Evolutionary conservation across 2,113 vertebrate genomes (phyloP).

Genomic region (Potamarius usumacintae): DNA sequence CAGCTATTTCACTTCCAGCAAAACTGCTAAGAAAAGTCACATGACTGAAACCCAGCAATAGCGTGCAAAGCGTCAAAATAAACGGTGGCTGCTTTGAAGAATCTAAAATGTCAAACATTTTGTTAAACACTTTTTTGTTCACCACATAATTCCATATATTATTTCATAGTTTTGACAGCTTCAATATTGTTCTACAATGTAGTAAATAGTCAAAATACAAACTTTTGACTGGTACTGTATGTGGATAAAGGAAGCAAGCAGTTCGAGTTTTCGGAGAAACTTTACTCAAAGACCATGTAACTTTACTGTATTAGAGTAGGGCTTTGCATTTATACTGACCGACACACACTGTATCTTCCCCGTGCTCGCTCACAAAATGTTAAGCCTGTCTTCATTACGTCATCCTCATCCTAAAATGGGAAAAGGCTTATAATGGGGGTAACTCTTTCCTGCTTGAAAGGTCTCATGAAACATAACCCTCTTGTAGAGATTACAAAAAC

Average conservation of each 20-base stretch:
- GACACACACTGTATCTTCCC: slow-evolving; percentile 3
- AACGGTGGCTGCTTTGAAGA: too few relatives aligned
- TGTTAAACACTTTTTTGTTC: too few relatives aligned
- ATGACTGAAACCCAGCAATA: too few relatives aligned
- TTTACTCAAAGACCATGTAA: not conserved
- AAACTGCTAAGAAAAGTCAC: too few relatives aligned
- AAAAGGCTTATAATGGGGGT: slow-evolving; percentile 25
- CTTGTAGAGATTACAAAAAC: not conserved
- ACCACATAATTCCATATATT: too few relatives aligned
- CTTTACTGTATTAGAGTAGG: not conserved
- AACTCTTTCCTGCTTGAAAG: slow-evolving; percentile 26
- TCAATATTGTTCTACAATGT: too few relatives aligned
- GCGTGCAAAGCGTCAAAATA: too few relatives aligned
- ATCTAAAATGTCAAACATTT: too few relatives aligned
- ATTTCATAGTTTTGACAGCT: too few relatives aligned
- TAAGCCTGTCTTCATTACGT: slow-evolving; percentile 15
- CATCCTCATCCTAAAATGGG: slow-evolving; percentile 15
- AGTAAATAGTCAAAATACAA: too few relatives aligned
- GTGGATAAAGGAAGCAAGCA: not conserved
- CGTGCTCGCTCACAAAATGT: not conserved
- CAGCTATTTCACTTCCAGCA: too few relatives aligned
- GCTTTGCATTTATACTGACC: not conserved
- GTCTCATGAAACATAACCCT: slow-evolving; percentile 9
- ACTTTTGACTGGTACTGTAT: too few relatives aligned
- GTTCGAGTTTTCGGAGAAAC: not conserved